phyloP scores from a whole-genome alignment of 2,888 invertebrate genomes.

The Sinohyriopsis cumingii region DNA sequence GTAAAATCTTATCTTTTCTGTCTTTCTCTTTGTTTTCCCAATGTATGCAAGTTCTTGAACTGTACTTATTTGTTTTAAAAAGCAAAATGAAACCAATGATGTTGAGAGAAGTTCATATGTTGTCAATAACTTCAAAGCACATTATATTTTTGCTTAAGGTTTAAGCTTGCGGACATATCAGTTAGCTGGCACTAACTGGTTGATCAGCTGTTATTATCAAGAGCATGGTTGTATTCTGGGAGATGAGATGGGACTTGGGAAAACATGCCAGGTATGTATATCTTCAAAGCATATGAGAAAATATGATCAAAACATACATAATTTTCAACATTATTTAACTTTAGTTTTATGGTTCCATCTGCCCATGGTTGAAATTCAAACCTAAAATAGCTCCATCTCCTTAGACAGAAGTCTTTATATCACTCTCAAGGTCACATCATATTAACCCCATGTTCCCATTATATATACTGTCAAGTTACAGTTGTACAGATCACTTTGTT shows the following conservation, averaged over 20 bases:
- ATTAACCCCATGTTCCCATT: no score
- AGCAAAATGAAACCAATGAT: neutral
- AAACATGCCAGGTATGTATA: conserved; percentile 68
- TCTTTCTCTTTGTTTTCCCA: neutral
- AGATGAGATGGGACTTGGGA: conserved; percentile 72
- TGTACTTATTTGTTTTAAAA: neutral
- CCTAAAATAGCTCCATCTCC: no score
- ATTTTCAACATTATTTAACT: no score
- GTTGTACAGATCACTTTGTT: no score
- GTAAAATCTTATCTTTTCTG: neutral
- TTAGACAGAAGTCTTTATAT: no score
- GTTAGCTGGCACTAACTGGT: conserved; percentile 68
- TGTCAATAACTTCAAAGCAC: neutral
- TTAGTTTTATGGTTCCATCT: no score
- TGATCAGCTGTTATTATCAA: conserved; percentile 55
- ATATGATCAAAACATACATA: neutral
- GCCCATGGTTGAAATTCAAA: no score
- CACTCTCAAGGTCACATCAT: no score
- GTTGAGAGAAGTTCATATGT: neutral
- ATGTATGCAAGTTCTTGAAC: no score
- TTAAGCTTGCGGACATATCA: conserved; percentile 63
- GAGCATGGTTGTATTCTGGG: conserved; percentile 69
- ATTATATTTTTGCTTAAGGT: conserved; percentile 36
- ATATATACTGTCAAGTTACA: no score
- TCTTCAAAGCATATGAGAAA: neutral